Conservation (phyloP, 2,797 vertebrate species). For the Tangara arthus region DNA sequence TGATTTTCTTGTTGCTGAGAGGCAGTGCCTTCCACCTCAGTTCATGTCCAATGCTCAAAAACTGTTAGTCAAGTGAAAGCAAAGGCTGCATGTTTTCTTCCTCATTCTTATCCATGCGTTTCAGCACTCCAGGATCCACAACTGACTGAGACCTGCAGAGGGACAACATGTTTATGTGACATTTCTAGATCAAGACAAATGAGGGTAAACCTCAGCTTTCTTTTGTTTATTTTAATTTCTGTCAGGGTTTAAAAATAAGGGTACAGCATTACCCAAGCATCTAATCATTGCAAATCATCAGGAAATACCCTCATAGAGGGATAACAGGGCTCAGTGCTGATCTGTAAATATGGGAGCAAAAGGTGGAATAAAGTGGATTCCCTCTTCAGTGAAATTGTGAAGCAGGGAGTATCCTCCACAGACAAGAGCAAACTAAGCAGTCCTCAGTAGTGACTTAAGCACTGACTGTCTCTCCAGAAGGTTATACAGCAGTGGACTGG, state of each 20-base stretch:
- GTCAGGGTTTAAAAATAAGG: not conserved
- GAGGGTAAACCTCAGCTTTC: not conserved
- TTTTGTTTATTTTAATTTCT: not conserved
- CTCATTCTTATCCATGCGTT: constrained; percentile 90
- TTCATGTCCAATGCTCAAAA: constrained; percentile 37
- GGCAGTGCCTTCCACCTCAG: constrained; percentile 59
- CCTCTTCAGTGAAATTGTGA: not conserved
- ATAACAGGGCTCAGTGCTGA: not conserved
- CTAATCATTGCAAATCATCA: not conserved
- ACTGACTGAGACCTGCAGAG: constrained; percentile 92
- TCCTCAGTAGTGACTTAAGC: not conserved
- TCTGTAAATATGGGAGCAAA: not conserved
- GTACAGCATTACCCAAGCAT: not conserved
- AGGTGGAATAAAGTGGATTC: not conserved
- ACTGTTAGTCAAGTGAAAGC: constrained; percentile 91
- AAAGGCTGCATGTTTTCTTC: constrained; percentile 98
- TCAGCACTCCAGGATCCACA: constrained; percentile 94
- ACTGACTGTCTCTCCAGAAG: not conserved
- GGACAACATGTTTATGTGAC: constrained; percentile 36
- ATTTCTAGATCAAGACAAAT: constrained; percentile 22
- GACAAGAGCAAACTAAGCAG: not conserved
- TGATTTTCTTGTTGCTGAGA: constrained; percentile 64
- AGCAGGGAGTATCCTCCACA: not conserved
- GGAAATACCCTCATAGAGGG: not conserved
- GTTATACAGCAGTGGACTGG: not conserved